Base-by-base conservation (phyloP, 2,797 vertebrate genomes). In the Anabas testudineus region DNA sequence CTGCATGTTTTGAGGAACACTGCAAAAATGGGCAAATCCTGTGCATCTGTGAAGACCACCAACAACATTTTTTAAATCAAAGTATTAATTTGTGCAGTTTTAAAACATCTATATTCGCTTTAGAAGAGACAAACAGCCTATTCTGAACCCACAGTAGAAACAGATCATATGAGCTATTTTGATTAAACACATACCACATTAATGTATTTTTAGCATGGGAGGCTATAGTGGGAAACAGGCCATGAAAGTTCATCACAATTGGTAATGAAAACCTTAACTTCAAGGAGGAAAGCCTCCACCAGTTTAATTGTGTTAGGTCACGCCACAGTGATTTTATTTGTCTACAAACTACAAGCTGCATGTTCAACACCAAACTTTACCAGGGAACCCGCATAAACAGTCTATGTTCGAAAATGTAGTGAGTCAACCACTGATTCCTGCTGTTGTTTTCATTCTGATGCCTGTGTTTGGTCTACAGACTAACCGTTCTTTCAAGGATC, bases 391-490 rank as follows among this genome's bases (percentile, higher is more conserved):
- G 16, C 69, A 73, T 37, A 69, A 64, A 76, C 58, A 77, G 74
- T 22, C 32, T 0, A 39, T 18, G 57, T 42, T 49, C 30, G 55
- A n/a, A 49, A 60, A 46, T 16, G 7, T 15, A n/a, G 42, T 61
- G 71, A 76, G 45, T 83, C 71, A 81, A 49, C 39, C 10, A 7
- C 62, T 37, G 49, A 64, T 28, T 67, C 71, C 48, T 45, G 56
- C 61, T 59, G 53, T 57, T 85, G 68, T 86, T 88, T 87, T 73
- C 57, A 30, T 69, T 65, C 43, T 24, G 15, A 62, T n/a, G 55
- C 34, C 43, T 22, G 19, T 81, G 87, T 90, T 89, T 90, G 82
- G 85, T 78, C 88, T 89, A 64, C 66, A 22, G 49, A 54, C 54
- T 69, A 81, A 88, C 87, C 67, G 4, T 64, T 76, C 69, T 82